Percentiles rank a stretch among this genome's conserved stretches.
phyloP scores from a whole-genome alignment of 2,113 vertebrate genomes.

The Microcebus jonahi region DNA sequence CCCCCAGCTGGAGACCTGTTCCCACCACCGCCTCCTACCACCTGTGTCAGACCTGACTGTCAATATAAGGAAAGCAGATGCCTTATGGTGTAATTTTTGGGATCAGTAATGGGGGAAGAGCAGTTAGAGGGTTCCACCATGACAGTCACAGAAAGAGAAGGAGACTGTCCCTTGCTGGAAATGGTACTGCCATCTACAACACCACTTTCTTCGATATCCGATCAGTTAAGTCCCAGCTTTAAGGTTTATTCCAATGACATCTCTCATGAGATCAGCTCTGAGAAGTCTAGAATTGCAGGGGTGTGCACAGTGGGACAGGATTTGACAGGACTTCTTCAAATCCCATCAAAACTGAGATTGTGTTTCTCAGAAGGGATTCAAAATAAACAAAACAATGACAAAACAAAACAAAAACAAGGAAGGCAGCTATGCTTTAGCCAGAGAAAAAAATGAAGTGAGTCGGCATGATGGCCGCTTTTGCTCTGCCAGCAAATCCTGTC shows the following conservation, averaged over 20 bases:
- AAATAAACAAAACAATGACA: background rate
- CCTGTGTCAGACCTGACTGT: background rate
- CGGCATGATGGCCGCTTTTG: background rate
- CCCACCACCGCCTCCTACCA: background rate
- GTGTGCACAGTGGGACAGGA: rapidly evolving
- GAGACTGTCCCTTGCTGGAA: background rate
- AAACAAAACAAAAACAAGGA: background rate
- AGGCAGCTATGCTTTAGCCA: background rate
- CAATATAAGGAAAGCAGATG: background rate
- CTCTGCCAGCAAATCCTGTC: background rate
- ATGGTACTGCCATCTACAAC: background rate
- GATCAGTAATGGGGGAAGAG: background rate
- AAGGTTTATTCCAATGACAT: background rate
- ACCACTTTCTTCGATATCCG: constrained; percentile 8
- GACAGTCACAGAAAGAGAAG: background rate
- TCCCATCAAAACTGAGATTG: background rate
- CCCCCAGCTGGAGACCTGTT: background rate
- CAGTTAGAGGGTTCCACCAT: background rate
- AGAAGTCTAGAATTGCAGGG: background rate
- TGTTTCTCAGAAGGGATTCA: background rate
- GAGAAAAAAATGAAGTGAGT: background rate
- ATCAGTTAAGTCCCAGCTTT: background rate
- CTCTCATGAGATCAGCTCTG: background rate
- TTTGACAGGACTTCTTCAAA: background rate
- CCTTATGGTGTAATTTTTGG: background rate